Evolutionary conservation across 92 coral and sea anemone species (phyloP), one percentile per base, ranked within the genome.

Genomic region (Phenganax subtilis): DNA sequence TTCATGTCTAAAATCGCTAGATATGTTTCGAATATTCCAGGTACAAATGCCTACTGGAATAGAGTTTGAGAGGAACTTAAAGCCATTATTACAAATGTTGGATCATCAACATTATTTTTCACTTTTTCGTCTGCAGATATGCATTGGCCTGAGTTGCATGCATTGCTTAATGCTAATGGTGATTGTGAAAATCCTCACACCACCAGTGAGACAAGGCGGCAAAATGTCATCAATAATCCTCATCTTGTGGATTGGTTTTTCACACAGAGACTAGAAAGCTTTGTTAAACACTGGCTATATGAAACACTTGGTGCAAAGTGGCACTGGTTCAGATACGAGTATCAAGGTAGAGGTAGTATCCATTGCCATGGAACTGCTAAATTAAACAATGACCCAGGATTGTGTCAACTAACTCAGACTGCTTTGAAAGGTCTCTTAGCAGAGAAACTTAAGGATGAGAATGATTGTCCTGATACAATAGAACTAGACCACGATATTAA

Each of bases 341-440:
- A 37, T 37, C 47, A 37, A 37, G 47, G 47, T 37, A 37, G 47
- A 37, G 47, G 47, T 37, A 37, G 47, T 37, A 37, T 37, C 47
- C 47, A 37, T 37, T 37, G 47, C 47, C 47, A 37, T 37, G 5
- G 47, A 37, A 37, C 47, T 37, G 47, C 47, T 37, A 37, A 37
- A 37, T 37, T 81, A 27, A 78, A 29, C 12, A 10, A 51, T 60
- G 81, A 76, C 68, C 76, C 81, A 12, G 57, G 84, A 80, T 37
- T 64, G 76, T 68, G 72, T 77, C 52, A 60, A 30, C 75, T 66
- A 54, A 81, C 86, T 54, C 58, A 83, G 55, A 75, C 75, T 77
- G 87, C 87, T 27, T 80, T 85, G 81, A 85, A 85, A 75, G 88
- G 88, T 14, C 80, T 69, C 75, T 81, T 85, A 59, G 85, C 88